Percentiles rank a stretch among this genome's conserved stretches.
Conservation (phyloP, 2,113 vertebrate genomes). For the Acanthochromis polyacanthus region DNA sequence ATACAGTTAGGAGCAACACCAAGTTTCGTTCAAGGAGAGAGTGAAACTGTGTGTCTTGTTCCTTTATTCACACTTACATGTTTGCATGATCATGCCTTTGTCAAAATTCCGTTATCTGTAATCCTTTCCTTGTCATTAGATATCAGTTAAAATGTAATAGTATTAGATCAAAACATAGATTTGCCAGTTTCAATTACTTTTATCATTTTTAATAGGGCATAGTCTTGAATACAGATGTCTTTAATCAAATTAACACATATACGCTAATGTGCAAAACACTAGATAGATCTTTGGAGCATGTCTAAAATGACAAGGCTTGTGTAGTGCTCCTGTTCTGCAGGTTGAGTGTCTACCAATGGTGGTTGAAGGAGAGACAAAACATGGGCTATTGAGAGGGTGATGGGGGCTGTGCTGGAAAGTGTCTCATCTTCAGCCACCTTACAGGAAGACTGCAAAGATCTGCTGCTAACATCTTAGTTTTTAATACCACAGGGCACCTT, state of each 20-base stretch:
- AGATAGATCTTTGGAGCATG: no score
- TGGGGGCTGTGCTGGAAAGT: not conserved
- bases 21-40: not conserved
- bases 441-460: not conserved
- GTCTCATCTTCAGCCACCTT: not conserved
- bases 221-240: no score
- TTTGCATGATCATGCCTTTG: not conserved
- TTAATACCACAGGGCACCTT: not conserved
- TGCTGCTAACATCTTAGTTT: not conserved
- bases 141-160: slow-evolving; percentile 1
- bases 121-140: not conserved
- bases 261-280: no score
- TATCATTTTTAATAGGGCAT: no score
- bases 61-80: not conserved
- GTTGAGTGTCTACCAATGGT: no score
- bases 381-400: no score
- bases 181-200: no score
- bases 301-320: no score
- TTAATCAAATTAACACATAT: no score
- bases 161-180: not conserved
- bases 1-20: not conserved
- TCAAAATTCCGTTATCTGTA: not conserved
- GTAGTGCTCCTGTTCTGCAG: not conserved
- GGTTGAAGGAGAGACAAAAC: no score
- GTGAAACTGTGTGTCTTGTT: not conserved